These are phyloP conservation scores for Drosophila antonietae DNA, from an alignment of 2,888 invertebrate species.

Conservation along the genomic window DNA sequence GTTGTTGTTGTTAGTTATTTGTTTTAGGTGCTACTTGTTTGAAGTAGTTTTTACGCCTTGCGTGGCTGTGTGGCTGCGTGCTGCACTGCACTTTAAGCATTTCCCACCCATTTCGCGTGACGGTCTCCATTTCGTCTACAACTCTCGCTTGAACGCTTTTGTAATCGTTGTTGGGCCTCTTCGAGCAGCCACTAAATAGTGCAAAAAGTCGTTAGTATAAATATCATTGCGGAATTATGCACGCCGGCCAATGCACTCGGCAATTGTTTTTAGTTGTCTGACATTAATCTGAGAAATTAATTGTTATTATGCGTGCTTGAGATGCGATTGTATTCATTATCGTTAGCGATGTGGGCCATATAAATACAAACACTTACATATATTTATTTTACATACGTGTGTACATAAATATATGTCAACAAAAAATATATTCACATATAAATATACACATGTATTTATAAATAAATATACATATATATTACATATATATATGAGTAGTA, in stretches of 20 bases:
- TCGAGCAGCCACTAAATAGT: slow-evolving; percentile 54
- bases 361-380: slow-evolving; percentile 7
- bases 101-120: slow-evolving; percentile 49
- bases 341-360: slow-evolving; percentile 42
- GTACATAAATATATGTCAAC: not conserved
- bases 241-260: slow-evolving; percentile 67
- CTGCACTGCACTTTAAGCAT: slow-evolving; percentile 43
- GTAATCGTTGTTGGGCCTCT: slow-evolving; percentile 41
- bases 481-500: no score
- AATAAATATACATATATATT: no score
- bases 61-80: slow-evolving; percentile 45
- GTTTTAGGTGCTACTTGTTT: slow-evolving; percentile 19
- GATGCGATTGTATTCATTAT: slow-evolving; percentile 43
- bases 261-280: slow-evolving; percentile 54
- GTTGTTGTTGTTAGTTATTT: slow-evolving; percentile 11
- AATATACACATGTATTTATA: no score
- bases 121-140: slow-evolving; percentile 49
- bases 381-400: not conserved
- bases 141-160: slow-evolving; percentile 25
- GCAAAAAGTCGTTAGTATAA: slow-evolving; percentile 72
- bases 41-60: slow-evolving; percentile 46
- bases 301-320: slow-evolving; percentile 43
- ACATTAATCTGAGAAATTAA: slow-evolving; percentile 46
- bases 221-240: slow-evolving; percentile 67
- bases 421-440: not conserved